phyloP scores from a whole-genome alignment of 2,888 invertebrate genomes.

The Papilio elwesi region DNA sequence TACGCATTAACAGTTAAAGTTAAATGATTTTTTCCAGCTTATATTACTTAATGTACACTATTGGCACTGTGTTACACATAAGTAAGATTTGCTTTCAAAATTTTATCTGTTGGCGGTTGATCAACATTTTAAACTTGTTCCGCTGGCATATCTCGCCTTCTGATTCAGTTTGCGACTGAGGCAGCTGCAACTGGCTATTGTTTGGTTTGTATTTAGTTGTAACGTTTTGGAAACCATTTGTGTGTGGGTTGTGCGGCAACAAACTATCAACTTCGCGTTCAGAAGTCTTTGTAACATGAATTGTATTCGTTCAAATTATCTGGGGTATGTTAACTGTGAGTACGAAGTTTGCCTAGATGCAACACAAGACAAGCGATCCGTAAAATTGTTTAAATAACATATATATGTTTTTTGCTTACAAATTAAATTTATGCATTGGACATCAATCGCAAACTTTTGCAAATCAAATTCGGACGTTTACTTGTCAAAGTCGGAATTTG shows the following conservation, averaged over 20 bases:
- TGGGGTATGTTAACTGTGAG: neutral
- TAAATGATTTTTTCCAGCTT: too few relatives aligned
- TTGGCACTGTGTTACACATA: too few relatives aligned
- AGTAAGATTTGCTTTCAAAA: neutral
- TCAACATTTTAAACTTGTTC: neutral
- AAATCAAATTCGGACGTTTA: too few relatives aligned
- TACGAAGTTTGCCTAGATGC: neutral
- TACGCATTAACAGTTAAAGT: neutral
- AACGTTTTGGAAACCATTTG: constrained; percentile 20
- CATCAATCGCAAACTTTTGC: too few relatives aligned
- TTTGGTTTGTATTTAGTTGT: constrained; percentile 14
- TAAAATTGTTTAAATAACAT: neutral
- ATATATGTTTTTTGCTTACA: too few relatives aligned
- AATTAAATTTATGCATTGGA: too few relatives aligned
- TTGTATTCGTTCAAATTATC: constrained; percentile 7
- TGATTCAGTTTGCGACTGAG: neutral
- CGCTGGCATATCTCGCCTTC: neutral
- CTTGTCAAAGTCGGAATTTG: too few relatives aligned
- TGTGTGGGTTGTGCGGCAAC: constrained; percentile 1
- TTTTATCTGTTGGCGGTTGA: neutral
- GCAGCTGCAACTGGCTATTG: constrained; percentile 1
- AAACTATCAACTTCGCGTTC: constrained; percentile 13
- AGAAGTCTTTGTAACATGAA: constrained; percentile 15
- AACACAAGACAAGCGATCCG: neutral
- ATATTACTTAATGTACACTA: neutral